A percentile compares a stretch with the other conserved stretches of the same genome.
Conservation (phyloP, 92 coral and sea anemone genomes). For the Porites lobata region DNA sequence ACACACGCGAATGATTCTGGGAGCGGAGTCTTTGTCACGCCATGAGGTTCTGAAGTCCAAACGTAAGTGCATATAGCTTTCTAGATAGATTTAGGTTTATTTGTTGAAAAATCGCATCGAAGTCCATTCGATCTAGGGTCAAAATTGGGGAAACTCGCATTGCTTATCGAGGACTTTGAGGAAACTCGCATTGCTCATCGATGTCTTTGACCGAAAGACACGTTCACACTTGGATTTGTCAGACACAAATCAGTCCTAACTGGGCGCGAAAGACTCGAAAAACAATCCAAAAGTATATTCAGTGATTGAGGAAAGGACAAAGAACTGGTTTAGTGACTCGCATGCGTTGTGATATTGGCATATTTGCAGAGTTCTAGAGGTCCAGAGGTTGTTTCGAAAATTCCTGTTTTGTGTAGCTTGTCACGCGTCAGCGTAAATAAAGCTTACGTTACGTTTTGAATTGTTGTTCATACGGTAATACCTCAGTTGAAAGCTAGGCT, state of each 20-base stretch:
- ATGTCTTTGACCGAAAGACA: slow-evolving; percentile 36
- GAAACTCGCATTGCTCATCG: slow-evolving; percentile 43
- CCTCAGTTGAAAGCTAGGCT: slow-evolving; percentile 26
- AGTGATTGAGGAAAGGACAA: slow-evolving; percentile 29
- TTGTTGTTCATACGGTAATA: slow-evolving; percentile 36
- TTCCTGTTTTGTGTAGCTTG: slow-evolving; percentile 23
- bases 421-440: slow-evolving; percentile 35
- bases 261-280: slow-evolving; percentile 43
- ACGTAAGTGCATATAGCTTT: not conserved
- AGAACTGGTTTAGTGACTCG: slow-evolving; percentile 32
- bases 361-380: slow-evolving; percentile 41
- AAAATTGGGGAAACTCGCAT: slow-evolving; percentile 23
- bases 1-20: too few species aligned
- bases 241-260: slow-evolving; percentile 57
- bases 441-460: slow-evolving; percentile 19
- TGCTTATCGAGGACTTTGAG: not conserved
- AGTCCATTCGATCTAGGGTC: slow-evolving; percentile 25
- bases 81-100: not conserved
- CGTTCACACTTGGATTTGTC: slow-evolving; percentile 28
- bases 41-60: slow-evolving; percentile 10
- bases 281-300: slow-evolving; percentile 29
- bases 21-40: not conserved
- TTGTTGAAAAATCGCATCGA: slow-evolving; percentile 2
- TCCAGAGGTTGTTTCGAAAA: slow-evolving; percentile 14
- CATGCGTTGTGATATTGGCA: slow-evolving; percentile 24